Conservation (phyloP, 2,113 vertebrate genomes). For the Anarhynchus alexandrinus region DNA sequence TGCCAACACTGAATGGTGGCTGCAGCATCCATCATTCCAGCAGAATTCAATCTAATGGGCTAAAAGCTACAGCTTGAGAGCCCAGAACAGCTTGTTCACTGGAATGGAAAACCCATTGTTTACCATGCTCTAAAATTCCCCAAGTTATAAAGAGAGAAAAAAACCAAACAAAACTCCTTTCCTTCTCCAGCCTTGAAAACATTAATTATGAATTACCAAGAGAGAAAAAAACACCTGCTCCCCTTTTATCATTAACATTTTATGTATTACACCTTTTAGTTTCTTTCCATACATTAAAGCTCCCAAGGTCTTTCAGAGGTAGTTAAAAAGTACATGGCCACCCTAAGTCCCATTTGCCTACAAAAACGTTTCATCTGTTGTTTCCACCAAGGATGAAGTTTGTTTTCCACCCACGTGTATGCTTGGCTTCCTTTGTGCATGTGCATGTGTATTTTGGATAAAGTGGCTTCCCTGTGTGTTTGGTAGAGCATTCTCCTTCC, state of each 20-base stretch:
- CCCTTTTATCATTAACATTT: constrained; percentile 15
- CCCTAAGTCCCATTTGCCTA: neutral
- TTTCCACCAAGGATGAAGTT: neutral
- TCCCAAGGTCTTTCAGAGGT: neutral
- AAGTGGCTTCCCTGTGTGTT: neutral
- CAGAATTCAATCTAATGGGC: neutral
- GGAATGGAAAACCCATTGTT: constrained; percentile 22
- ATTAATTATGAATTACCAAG: constrained; percentile 23
- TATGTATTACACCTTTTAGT: neutral
- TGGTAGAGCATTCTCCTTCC: neutral
- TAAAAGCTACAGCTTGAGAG: neutral
- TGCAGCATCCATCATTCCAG: constrained; percentile 17
- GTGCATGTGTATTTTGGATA: neutral
- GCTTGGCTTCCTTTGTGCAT: neutral
- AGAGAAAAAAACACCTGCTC: constrained; percentile 4
- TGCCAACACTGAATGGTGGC: neutral
- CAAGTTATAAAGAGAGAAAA: neutral
- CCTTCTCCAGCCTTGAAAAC: neutral
- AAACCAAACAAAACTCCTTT: neutral
- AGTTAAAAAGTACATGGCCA: neutral
- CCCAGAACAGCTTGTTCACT: neutral
- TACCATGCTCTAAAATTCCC: neutral
- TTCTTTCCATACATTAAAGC: neutral
- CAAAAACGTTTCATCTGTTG: neutral
- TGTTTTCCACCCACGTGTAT: neutral